phyloP scores from a whole-genome alignment of 2,888 invertebrate genomes.

The Aphelenchoides bicaudatus region DNA sequence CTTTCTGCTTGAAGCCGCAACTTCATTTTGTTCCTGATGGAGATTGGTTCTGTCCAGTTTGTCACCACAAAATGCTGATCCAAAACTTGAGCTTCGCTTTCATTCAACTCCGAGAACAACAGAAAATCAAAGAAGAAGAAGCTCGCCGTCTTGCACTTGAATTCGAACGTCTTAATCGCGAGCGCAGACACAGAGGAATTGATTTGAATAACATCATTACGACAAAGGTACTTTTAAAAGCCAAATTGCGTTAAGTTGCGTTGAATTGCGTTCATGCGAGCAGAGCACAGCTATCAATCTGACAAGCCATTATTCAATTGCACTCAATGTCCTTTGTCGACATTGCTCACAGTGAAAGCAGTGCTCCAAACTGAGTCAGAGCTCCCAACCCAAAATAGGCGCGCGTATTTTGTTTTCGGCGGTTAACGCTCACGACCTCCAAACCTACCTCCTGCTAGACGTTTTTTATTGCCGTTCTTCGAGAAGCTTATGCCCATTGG shows the following conservation, averaged over 20 bases:
- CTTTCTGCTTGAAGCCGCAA: slow-evolving; percentile 85
- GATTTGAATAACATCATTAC: slow-evolving; percentile 14
- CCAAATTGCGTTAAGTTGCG: slow-evolving; percentile 5
- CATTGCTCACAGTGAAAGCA: too few relatives aligned
- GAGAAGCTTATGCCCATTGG: too few relatives aligned
- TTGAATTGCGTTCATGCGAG: background rate
- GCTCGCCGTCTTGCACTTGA: slow-evolving; percentile 65
- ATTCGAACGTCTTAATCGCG: background rate
- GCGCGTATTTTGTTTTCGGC: too few relatives aligned
- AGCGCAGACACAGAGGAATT: background rate
- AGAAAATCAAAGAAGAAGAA: slow-evolving; percentile 70
- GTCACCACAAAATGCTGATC: slow-evolving; percentile 80
- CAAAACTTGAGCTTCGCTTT: slow-evolving; percentile 71
- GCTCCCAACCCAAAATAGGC: too few relatives aligned
- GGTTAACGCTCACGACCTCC: too few relatives aligned
- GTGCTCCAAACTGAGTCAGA: too few relatives aligned
- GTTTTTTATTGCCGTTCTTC: too few relatives aligned
- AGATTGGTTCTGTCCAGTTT: slow-evolving; percentile 95
- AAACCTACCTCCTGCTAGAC: too few relatives aligned
- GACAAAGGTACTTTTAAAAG: background rate
- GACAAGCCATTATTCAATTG: too few relatives aligned
- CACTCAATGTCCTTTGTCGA: too few relatives aligned
- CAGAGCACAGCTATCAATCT: background rate
- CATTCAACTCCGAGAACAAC: slow-evolving; percentile 62
- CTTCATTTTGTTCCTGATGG: slow-evolving; percentile 91